Evolutionary conservation across 2,797 vertebrate genomes (phyloP), one percentile per base, ranked within the genome.

Genomic region (Hoplostethus atlanticus): DNA sequence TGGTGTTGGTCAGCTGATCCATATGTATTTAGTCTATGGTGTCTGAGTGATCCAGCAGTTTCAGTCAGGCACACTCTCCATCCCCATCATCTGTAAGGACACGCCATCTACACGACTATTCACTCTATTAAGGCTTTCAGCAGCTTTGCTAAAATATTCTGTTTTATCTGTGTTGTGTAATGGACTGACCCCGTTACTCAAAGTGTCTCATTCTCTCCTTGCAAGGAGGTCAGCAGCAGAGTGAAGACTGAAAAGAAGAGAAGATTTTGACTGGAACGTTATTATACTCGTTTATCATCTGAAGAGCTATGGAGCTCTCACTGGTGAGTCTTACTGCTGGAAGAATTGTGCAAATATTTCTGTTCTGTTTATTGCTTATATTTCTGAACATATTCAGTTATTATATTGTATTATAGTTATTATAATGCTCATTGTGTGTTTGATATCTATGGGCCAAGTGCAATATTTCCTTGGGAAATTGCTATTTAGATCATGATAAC

Each of bases 291-390:
- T 17, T 17, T 44, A 12, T 13, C 17, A 12, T 30, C 48, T n/a
- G 52, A 17, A 57, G 44, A 71, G 53, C 15, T n/a, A 95, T 95
- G 94, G 94, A 94, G 30, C 72, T 94, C 4, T 86, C 90, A 7
- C 61, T 94, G 88, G 94, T 95, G 76, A 90, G 92, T 89, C 40
- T 47, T 44, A 8, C 25, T 5, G 9, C 30, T 31, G 7, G 4
- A 16, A 62, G 11, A 28, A 17, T 44, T 28, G 40, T 11, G 11
- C 0, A 61, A 21, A 25, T 57, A 25, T 17, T 25, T 17, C 21
- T 21, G 6, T 55, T 31, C 12, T 54, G 11, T 25, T 25, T 25
- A 4, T 47, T 47, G 12, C 6, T 47, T 47, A 47, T 13, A 12
- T 44, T 44, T 44, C 13, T 36, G 34, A 36, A 7, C 10, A 9